Percentiles rank a stretch among this genome's conserved stretches.
phyloP scores from a whole-genome alignment of 2,797 vertebrate genomes.

The Channa striata region DNA sequence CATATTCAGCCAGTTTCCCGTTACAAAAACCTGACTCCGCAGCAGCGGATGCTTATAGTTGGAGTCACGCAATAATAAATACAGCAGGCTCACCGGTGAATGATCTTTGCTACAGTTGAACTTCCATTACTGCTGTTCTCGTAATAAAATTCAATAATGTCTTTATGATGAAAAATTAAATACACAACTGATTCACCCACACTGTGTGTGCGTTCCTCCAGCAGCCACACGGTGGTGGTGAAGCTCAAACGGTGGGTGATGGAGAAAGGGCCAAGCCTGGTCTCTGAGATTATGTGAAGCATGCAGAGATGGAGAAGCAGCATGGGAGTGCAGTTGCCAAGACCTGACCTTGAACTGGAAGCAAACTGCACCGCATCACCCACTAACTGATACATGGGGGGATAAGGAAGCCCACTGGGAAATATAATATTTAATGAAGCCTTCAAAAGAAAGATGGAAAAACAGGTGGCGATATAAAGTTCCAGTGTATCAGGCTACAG shows the following conservation, averaged over 20 bases:
- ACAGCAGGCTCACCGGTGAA: constrained; percentile 13
- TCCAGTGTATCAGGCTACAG: constrained; percentile 14
- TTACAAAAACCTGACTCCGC: constrained; percentile 49
- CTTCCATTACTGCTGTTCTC: not conserved
- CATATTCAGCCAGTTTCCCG: constrained; percentile 56
- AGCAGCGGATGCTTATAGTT: constrained; percentile 35
- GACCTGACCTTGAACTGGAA: constrained; percentile 54
- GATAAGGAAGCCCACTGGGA: constrained; percentile 27
- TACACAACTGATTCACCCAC: not conserved
- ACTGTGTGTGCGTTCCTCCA: constrained; percentile 13
- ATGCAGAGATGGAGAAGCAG: constrained; percentile 34
- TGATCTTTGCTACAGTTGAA: constrained; percentile 24
- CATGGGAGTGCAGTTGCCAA: constrained; percentile 38
- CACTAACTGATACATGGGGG: constrained; percentile 30
- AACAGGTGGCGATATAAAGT: constrained; percentile 57
- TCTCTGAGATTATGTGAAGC: constrained; percentile 39
- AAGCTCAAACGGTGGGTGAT: constrained; percentile 13
- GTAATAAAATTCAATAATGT: not conserved
- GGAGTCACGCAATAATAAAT: constrained; percentile 24
- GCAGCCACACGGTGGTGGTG: constrained; percentile 58
- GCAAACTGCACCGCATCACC: constrained; percentile 35
- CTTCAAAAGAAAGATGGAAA: constrained; percentile 48
- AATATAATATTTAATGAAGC: constrained; percentile 47
- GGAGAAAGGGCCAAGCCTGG: not conserved
- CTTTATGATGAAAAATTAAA: not conserved